Evolutionary conservation across 2,113 vertebrate genomes (phyloP).

Genomic region (Hippopotamus amphibius): DNA sequence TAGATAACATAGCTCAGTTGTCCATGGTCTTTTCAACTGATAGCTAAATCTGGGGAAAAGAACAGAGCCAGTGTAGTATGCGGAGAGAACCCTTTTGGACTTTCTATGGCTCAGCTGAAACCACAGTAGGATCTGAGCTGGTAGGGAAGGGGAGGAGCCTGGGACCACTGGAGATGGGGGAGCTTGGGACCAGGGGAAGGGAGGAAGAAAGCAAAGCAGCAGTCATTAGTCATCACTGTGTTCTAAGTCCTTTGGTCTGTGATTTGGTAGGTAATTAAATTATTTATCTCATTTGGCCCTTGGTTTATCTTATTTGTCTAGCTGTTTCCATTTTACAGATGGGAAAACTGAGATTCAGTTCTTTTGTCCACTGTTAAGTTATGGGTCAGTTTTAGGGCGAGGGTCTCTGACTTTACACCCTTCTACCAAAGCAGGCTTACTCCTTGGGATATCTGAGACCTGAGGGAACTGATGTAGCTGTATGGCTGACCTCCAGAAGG

Average conservation of each 20-base stretch:
- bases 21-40: not conserved
- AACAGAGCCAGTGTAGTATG: not conserved
- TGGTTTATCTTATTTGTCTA: not conserved
- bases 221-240: not conserved
- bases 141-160: not conserved
- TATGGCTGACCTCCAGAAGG: not conserved
- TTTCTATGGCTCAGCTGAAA: not conserved
- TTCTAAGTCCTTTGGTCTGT: not conserved
- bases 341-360: not conserved
- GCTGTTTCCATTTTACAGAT: not conserved
- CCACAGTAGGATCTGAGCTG: not conserved
- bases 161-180: not conserved
- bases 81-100: not conserved
- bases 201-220: not conserved
- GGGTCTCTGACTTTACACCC: not conserved
- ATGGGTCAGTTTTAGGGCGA: not conserved
- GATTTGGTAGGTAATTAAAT: not conserved
- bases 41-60: not conserved
- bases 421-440: not conserved
- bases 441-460: not conserved
- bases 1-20: not conserved
- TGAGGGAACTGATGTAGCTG: no score
- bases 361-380: not conserved
- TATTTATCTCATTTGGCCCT: not conserved
- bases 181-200: not conserved